phyloP scores from a whole-genome alignment of 2,113 vertebrate species.

The Leucosticte australis region DNA sequence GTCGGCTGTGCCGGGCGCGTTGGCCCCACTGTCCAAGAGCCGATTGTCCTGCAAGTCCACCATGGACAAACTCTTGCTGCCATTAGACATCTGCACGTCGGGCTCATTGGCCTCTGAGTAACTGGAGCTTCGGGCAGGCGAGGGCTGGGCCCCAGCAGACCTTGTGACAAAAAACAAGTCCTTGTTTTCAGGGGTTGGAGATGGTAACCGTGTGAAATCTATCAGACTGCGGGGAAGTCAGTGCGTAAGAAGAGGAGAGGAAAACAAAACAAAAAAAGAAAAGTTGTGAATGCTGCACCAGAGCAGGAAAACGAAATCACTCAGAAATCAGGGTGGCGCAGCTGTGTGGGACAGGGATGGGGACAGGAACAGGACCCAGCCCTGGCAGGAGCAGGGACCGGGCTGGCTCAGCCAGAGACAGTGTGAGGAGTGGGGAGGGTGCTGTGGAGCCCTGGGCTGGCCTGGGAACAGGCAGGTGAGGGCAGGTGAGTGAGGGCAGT shows the following conservation, averaged over 20 bases:
- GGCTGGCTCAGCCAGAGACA: not conserved
- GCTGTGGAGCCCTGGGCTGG: not conserved
- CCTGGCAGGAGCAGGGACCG: not conserved
- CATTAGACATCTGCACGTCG: constrained; percentile 91
- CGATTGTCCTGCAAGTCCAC: constrained; percentile 96
- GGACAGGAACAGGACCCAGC: not conserved
- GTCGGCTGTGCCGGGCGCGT: constrained; percentile 65
- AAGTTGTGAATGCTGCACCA: constrained; percentile 71
- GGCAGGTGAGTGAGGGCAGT: not conserved
- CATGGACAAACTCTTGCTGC: constrained; percentile 97
- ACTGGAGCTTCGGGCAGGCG: constrained; percentile 95
- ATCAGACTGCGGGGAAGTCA: constrained; percentile 86
- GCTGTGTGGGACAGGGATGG: not conserved
- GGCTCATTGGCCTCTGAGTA: constrained; percentile 98
- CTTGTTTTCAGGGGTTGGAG: constrained; percentile 99
- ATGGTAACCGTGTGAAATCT: constrained; percentile 97
- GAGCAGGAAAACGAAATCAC: constrained; percentile 54
- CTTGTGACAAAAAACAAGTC: constrained; percentile 99
- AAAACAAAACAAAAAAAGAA: constrained; percentile 73
- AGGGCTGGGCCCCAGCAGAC: constrained; percentile 92
- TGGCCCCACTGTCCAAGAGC: constrained; percentile 80
- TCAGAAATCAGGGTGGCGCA: constrained; percentile 17
- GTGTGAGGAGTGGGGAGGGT: not conserved
- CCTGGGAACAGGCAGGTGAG: not conserved
- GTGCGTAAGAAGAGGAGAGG: constrained; percentile 74